These are phyloP conservation scores for Synanthedon vespiformis DNA, from an alignment of 2,888 invertebrate genomes.

Conservation along the genomic window DNA sequence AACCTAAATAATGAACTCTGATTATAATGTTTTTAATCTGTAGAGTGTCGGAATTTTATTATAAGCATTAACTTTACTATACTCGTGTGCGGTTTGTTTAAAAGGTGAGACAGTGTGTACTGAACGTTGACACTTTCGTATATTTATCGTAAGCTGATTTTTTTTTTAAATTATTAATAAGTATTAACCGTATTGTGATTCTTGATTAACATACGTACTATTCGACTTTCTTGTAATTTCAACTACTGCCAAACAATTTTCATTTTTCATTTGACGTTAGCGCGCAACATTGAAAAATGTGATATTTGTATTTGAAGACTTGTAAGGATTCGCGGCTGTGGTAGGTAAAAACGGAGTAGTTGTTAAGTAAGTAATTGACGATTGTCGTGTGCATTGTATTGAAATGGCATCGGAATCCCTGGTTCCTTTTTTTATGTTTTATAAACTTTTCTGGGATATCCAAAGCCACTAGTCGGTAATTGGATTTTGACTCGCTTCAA, in stretches of 20 bases:
- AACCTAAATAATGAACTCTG: too few relatives aligned
- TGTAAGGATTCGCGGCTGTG: not conserved
- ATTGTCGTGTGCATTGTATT: too few relatives aligned
- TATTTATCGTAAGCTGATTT: slow-evolving; percentile 46
- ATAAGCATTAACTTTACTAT: too few relatives aligned
- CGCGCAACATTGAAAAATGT: slow-evolving; percentile 4
- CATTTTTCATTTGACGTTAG: slow-evolving; percentile 30
- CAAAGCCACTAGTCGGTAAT: not conserved
- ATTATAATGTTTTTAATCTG: too few relatives aligned
- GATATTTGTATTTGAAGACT: not conserved
- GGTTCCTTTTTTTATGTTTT: too few relatives aligned
- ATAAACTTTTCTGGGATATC: too few relatives aligned
- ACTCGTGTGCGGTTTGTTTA: too few relatives aligned
- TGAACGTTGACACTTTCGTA: slow-evolving; percentile 2
- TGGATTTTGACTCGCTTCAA: not conserved
- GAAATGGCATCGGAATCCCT: too few relatives aligned
- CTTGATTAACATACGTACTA: slow-evolving; percentile 51
- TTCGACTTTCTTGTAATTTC: slow-evolving; percentile 36
- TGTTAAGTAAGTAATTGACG: too few relatives aligned
- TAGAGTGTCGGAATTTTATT: too few relatives aligned
- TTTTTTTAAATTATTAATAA: slow-evolving; percentile 37
- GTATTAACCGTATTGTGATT: slow-evolving; percentile 68
- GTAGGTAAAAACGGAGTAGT: slow-evolving; percentile 11
- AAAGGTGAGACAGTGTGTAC: not conserved
- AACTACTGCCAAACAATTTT: slow-evolving; percentile 46